Percentiles rank a stretch among this genome's conserved stretches.
phyloP scores from a whole-genome alignment of 2,113 vertebrate genomes.

The Pao palembangensis region DNA sequence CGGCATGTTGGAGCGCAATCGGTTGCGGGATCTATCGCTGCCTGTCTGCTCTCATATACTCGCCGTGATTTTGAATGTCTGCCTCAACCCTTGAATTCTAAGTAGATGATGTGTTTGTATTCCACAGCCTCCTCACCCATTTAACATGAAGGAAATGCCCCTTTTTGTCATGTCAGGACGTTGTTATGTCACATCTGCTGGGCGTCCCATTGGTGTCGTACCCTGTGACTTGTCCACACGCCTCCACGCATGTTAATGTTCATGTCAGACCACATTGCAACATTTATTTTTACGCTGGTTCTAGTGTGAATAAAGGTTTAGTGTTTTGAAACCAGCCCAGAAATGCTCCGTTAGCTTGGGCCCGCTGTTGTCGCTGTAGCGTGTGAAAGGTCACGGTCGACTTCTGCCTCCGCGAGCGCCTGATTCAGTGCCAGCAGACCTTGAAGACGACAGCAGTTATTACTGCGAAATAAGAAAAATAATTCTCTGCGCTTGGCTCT shows the following conservation, averaged over 20 bases:
- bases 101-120: slow-evolving; percentile 25
- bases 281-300: slow-evolving; percentile 33
- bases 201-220: slow-evolving; percentile 25
- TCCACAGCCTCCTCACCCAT: slow-evolving; percentile 39
- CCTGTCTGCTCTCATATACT: slow-evolving; percentile 8
- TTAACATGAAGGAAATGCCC: slow-evolving; percentile 47
- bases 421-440: slow-evolving; percentile 47
- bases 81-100: slow-evolving; percentile 55
- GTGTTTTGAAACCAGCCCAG: background rate
- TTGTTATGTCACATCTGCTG: slow-evolving; percentile 38
- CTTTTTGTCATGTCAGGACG: slow-evolving; percentile 54
- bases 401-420: slow-evolving; percentile 18
- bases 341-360: background rate
- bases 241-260: slow-evolving; percentile 21
- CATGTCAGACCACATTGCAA: slow-evolving; percentile 41
- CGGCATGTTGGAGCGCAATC: slow-evolving; percentile 39
- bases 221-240: slow-evolving; percentile 27
- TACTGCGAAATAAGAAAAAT: slow-evolving; percentile 46
- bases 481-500: slow-evolving; percentile 44
- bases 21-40: slow-evolving; percentile 19
- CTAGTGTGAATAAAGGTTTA: background rate
- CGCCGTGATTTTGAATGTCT: slow-evolving; percentile 37
- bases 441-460: slow-evolving; percentile 53
- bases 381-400: slow-evolving; percentile 15
- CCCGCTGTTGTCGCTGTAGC: slow-evolving; percentile 15